Evolutionary conservation across 64 coral and sea anemone genomes (phyloP).

Genomic region (Porites lutea): DNA sequence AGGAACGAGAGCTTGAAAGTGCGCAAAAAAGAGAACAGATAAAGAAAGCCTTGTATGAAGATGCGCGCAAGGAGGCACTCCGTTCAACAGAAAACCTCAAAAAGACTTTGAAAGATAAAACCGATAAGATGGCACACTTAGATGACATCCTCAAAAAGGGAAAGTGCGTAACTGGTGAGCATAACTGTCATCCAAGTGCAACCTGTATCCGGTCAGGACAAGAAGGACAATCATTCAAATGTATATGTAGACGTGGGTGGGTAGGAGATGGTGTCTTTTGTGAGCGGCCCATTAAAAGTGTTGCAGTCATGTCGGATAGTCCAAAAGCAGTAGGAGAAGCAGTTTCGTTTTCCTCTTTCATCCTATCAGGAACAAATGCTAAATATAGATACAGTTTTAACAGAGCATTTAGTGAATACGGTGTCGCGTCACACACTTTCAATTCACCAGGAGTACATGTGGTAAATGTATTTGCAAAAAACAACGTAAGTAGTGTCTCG

Average conservation of each 20-base stretch:
- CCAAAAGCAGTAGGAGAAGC: conserved; percentile 55
- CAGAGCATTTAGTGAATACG: conserved; percentile 31
- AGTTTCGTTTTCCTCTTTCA: conserved; percentile 49
- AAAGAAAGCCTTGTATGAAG: conserved; percentile 22
- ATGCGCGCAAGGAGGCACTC: not conserved
- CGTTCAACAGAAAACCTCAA: conserved; percentile 10
- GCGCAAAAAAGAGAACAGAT: conserved; percentile 39
- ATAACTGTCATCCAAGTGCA: conserved; percentile 73
- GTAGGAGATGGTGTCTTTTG: conserved; percentile 52
- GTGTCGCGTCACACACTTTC: conserved; percentile 31
- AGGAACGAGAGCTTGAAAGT: conserved; percentile 52
- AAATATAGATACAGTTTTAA: conserved; percentile 71
- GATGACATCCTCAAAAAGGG: conserved; percentile 58
- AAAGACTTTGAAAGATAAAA: conserved; percentile 37
- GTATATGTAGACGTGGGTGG: conserved; percentile 73
- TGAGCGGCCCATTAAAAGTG: conserved; percentile 58
- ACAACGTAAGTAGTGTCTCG: conserved; percentile 47
- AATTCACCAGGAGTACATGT: conserved; percentile 45
- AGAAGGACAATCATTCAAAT: conserved; percentile 67
- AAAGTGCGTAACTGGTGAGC: conserved; percentile 67
- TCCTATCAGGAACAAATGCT: conserved; percentile 67
- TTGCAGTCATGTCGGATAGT: conserved; percentile 67
- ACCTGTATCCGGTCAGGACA: conserved; percentile 60
- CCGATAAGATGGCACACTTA: conserved; percentile 6
- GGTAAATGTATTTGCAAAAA: conserved; percentile 50